phyloP scores from a whole-genome alignment of 1,140 invertebrate genomes.

The Drosophila melanogaster region DNA sequence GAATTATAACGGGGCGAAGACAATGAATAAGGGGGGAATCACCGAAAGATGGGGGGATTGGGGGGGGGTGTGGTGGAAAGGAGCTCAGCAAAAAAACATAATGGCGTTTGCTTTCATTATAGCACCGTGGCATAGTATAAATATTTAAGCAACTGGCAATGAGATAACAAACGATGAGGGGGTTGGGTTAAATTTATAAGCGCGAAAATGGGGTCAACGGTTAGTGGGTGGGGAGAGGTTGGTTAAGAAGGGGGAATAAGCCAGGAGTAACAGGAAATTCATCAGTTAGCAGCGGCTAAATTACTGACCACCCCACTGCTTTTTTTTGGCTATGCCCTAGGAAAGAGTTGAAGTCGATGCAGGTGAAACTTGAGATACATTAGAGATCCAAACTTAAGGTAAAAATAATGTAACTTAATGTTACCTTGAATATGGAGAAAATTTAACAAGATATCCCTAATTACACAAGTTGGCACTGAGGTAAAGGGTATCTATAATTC shows the following conservation, averaged over 20 bases:
- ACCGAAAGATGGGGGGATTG: slow-evolving; percentile 20
- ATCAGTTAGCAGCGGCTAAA: slow-evolving; percentile 58
- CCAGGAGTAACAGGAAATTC: slow-evolving; percentile 33
- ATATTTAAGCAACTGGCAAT: slow-evolving; percentile 81
- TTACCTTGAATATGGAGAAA: neutral
- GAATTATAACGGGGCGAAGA: slow-evolving; percentile 71
- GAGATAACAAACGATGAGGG: slow-evolving; percentile 67
- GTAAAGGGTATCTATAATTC: no score
- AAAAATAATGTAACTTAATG: neutral
- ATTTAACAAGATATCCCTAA: neutral
- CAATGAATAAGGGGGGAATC: slow-evolving; percentile 41
- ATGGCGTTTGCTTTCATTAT: slow-evolving; percentile 80
- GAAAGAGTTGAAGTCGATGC: slow-evolving; percentile 1
- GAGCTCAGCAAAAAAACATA: slow-evolving; percentile 34
- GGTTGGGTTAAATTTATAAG: slow-evolving; percentile 37
- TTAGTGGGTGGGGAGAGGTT: no score
- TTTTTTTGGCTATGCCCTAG: slow-evolving; percentile 1
- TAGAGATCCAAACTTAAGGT: slow-evolving; percentile 7
- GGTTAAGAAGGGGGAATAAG: neutral
- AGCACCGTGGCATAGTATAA: slow-evolving; percentile 67
- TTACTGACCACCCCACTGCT: slow-evolving; percentile 18
- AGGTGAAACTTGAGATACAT: neutral
- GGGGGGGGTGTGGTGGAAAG: no score
- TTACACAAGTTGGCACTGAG: no score
- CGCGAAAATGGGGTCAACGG: slow-evolving; percentile 55